Evolutionary conservation across 2,888 invertebrate species (phyloP).

Genomic region (Geophilus truncorum): DNA sequence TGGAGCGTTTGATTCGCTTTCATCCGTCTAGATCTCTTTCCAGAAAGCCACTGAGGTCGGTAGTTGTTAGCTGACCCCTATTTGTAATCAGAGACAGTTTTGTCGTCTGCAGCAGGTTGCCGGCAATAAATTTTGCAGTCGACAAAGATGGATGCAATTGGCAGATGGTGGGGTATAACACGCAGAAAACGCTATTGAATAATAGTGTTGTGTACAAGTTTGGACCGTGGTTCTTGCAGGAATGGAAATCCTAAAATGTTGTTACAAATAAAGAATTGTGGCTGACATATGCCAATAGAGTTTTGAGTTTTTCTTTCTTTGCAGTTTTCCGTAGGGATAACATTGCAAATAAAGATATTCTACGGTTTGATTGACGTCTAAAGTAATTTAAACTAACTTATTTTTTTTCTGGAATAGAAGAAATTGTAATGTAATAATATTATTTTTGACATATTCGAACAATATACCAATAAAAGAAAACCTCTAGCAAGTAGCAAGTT

Average conservation of each 20-base stretch:
- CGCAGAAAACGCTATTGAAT: neutral
- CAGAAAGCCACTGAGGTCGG: neutral
- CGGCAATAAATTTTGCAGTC: neutral
- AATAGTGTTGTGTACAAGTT: neutral
- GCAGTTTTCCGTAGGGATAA: neutral
- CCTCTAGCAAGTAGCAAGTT: too few relatives aligned
- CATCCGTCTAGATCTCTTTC: neutral
- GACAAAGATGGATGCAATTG: constrained; percentile 8
- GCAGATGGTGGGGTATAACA: neutral
- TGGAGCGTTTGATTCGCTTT: neutral
- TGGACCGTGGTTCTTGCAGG: neutral
- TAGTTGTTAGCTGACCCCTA: constrained; percentile 12
- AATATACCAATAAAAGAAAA: too few relatives aligned
- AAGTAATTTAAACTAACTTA: neutral
- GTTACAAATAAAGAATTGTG: neutral
- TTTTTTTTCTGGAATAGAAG: neutral
- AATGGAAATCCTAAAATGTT: neutral
- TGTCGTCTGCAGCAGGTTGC: constrained; percentile 20
- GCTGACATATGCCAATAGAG: neutral
- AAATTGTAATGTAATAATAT: neutral
- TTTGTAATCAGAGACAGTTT: constrained; percentile 20
- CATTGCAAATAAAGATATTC: neutral
- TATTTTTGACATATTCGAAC: neutral
- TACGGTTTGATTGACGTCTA: neutral
- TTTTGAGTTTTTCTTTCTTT: neutral